Percentiles rank a stretch among this genome's conserved stretches.
Evolutionary conservation across 2,888 invertebrate genomes (phyloP).

Genomic region (Malachius bipustulatus): DNA sequence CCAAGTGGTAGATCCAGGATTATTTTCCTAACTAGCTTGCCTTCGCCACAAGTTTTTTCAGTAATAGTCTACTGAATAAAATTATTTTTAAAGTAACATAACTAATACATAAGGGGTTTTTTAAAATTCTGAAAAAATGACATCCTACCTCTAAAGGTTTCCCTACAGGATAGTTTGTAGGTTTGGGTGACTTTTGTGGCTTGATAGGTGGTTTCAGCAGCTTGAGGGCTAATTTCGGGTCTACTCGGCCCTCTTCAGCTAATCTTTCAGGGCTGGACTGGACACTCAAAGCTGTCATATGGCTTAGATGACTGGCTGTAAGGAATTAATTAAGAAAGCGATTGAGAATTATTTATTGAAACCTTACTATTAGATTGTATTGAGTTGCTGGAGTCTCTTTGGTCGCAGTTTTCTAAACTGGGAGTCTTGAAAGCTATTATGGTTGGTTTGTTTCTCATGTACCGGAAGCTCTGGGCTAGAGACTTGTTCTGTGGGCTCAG

Average conservation of each 20-base stretch:
- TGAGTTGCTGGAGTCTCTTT: conserved; percentile 43
- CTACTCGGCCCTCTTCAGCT: conserved; percentile 50
- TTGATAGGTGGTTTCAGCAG: conserved; percentile 22
- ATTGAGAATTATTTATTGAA: no score
- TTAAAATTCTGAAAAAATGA: conserved; percentile 5
- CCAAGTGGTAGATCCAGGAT: conserved; percentile 19
- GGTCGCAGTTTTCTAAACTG: conserved; percentile 57
- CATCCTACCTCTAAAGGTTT: conserved; percentile 66
- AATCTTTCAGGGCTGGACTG: conserved; percentile 39
- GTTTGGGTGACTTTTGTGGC: conserved; percentile 23
- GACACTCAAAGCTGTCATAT: conserved; percentile 28
- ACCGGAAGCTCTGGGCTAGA: conserved; percentile 76
- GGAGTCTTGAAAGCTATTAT: conserved; percentile 82
- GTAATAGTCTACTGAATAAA: conserved; percentile 22
- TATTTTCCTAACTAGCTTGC: conserved; percentile 19
- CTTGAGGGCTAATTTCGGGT: conserved; percentile 17
- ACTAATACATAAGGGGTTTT: conserved; percentile 9
- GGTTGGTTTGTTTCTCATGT: conserved; percentile 80
- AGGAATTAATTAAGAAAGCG: no score
- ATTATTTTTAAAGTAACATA: conserved; percentile 6
- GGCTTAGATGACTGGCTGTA: no score
- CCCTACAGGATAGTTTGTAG: conserved; percentile 60
- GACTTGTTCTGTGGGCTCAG: conserved; percentile 67
- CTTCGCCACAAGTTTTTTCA: conserved; percentile 21
- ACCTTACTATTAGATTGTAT: conserved; percentile 43